Conservation (phyloP, 2,113 vertebrate genomes). For the Pluvianellus socialis region DNA sequence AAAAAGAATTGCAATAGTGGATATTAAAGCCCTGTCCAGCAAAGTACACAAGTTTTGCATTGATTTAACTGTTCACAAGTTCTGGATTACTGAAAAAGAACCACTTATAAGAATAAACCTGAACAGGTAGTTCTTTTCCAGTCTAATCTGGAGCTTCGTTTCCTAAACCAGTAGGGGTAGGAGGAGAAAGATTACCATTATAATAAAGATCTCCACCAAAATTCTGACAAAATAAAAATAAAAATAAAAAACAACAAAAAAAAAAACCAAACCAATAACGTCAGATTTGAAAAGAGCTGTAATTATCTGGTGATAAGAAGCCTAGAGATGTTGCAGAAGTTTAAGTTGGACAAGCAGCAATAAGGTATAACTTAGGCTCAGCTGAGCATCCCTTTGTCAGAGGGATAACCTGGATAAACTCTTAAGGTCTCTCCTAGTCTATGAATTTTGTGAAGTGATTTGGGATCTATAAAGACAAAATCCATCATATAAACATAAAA, state of each 20-base stretch:
- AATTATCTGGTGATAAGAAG: neutral
- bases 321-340: neutral
- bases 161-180: neutral
- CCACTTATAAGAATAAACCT: neutral
- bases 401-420: slow-evolving; percentile 14
- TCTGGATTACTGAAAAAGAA: neutral
- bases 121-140: neutral
- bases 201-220: neutral
- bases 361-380: neutral
- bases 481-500: slow-evolving; percentile 12
- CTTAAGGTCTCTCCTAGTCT: slow-evolving; percentile 5
- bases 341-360: neutral
- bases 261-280: rapidly evolving
- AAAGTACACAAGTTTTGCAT: neutral
- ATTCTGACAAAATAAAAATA: neutral
- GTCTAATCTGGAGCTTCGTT: neutral
- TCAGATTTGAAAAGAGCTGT: neutral
- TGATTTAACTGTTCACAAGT: neutral
- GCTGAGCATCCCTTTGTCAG: neutral
- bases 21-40: neutral
- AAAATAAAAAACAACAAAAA: too few species aligned
- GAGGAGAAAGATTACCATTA: neutral
- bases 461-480: slow-evolving; percentile 9
- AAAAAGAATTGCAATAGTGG: neutral
- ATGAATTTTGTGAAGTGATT: slow-evolving; percentile 22